Conservation (phyloP, 1,140 invertebrate species). For the Formica selysi region DNA sequence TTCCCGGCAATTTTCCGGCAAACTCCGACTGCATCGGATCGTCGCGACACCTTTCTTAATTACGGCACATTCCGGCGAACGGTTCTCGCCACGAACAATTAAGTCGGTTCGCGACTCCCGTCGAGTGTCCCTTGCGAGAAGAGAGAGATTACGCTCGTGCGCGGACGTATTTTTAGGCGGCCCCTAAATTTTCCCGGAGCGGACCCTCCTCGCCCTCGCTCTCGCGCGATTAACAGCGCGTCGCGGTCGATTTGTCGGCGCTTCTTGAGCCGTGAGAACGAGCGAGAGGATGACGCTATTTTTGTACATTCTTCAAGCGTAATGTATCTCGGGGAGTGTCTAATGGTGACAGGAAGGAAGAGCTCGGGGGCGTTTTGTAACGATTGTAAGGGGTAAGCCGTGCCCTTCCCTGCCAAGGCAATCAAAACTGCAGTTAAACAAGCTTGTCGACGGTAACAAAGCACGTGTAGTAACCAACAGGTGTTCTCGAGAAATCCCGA, state of each 20-base stretch:
- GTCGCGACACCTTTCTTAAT: conserved; percentile 65
- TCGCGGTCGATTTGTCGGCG: conserved; percentile 57
- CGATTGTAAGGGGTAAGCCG: neutral
- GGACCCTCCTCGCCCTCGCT: neutral
- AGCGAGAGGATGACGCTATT: conserved; percentile 33
- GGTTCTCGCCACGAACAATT: neutral
- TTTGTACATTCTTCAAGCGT: conserved; percentile 40
- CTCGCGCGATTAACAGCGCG: conserved; percentile 49
- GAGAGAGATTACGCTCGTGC: neutral
- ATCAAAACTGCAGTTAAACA: conserved; percentile 34
- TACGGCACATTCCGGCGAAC: conserved; percentile 57
- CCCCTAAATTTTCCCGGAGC: conserved; percentile 49
- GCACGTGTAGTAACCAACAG: conserved; percentile 25
- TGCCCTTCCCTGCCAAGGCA: neutral
- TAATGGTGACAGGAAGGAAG: conserved; percentile 6
- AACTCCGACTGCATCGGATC: conserved; percentile 26
- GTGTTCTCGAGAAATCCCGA: neutral
- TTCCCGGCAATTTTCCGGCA: conserved; percentile 58
- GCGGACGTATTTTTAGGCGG: conserved; percentile 56
- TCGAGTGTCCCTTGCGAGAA: neutral
- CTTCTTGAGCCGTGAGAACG: conserved; percentile 11
- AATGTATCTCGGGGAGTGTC: conserved; percentile 16
- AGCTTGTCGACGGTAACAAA: conserved; percentile 15
- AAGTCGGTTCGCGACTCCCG: neutral
- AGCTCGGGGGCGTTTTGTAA: conserved; percentile 16